These are phyloP conservation scores for Chymomyza amoena DNA, from an alignment of 2,888 invertebrate genomes.

Conservation along the genomic window DNA sequence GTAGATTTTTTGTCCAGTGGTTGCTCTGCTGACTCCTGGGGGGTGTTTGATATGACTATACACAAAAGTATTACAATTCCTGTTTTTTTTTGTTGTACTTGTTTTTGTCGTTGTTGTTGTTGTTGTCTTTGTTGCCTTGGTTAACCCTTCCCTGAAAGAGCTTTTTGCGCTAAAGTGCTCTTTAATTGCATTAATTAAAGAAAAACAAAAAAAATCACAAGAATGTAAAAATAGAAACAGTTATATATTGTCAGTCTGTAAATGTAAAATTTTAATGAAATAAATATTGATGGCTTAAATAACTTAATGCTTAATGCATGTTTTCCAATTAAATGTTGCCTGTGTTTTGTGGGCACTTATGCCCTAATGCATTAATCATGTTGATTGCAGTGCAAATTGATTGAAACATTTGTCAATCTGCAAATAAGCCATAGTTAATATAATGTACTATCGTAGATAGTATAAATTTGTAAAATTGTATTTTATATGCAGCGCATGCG, in stretches of 20 bases:
- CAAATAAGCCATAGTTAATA: neutral
- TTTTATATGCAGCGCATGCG: slow-evolving; percentile 57
- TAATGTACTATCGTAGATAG: neutral
- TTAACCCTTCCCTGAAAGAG: neutral
- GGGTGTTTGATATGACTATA: neutral
- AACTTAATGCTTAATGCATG: neutral
- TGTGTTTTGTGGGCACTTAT: neutral
- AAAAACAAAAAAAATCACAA: slow-evolving; percentile 10
- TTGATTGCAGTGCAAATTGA: neutral
- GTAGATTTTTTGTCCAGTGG: neutral
- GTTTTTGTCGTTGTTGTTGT: neutral
- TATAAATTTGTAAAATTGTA: neutral
- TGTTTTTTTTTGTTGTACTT: neutral
- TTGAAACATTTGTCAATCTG: neutral
- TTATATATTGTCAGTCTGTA: neutral
- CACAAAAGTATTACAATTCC: neutral
- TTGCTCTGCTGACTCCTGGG: neutral
- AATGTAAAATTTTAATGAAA: neutral
- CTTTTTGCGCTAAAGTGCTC: slow-evolving; percentile 57
- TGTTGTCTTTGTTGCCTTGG: neutral
- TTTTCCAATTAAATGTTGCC: neutral
- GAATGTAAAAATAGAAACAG: neutral
- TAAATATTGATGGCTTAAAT: neutral
- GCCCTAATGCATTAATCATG: neutral
- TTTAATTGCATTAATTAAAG: slow-evolving; percentile 69